Evolutionary conservation across 2,113 vertebrate genomes (phyloP), one percentile per base, ranked within the genome.

Genomic region (Eudorcas thomsonii): DNA sequence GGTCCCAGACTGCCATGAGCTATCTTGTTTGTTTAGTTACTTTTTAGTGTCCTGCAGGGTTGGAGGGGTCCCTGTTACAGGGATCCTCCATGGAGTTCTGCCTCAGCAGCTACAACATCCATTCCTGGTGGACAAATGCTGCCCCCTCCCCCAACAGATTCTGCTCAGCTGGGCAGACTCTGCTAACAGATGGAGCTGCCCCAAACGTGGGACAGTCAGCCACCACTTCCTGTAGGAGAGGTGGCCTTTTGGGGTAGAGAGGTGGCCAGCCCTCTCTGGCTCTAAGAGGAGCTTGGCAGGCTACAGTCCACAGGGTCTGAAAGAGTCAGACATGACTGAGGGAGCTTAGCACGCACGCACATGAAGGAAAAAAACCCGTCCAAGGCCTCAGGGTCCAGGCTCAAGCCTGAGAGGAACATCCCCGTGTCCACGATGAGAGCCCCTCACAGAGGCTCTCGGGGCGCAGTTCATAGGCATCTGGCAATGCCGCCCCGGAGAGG

Each of bases 1-100:
- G 4, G n/a, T 16, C 0, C 1, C 45, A 33, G 77, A n/a, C 11
- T 26, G 7, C 78, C 0, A 0, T 2, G 39, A 13, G 21, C 4
- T 2, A 0, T 3, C 54, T 50, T 2, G 7, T 60, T 92, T 7
- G 7, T 6, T 13, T 12, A 10, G 5, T 26, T 17, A 3, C 12
- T 28, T 17, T 7, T 50, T 23, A 11, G 36, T 33, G 36, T 43
- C n/a, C 30, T n/a, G 1, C 6, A 3, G 5, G 2, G 23, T 12
- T 3, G n/a, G 16, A 14, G 52, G 54, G 28, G 57, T 81, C 60
- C 17, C 36, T 80, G 64, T 67, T 26, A 12, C 36, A 17, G 52
- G 45, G 21, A 30, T 17, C 39, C 55, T 71, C 19, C 12, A 33
- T 25, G 30, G 2, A 1, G 36, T 5, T 52, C 88, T n/a, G 39